A percentile compares a stretch with the other conserved stretches of the same genome.
These are phyloP conservation scores for Tribolium madens DNA, from an alignment of 1,140 invertebrate genomes.

Conservation along the genomic window DNA sequence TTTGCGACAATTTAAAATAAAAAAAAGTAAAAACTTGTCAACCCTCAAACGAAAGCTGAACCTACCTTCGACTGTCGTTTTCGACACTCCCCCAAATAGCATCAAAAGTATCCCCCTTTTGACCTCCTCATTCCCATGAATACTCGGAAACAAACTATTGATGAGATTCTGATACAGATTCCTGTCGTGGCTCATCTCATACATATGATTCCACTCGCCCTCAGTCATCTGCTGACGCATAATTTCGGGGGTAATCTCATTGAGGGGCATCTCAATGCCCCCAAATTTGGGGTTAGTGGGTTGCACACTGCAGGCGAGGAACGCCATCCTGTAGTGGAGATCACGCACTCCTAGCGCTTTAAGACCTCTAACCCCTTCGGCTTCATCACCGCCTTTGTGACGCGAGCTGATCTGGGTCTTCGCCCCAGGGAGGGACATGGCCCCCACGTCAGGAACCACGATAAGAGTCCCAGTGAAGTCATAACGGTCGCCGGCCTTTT, in stretches of 20 bases:
- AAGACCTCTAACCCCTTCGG: slow-evolving; percentile 89
- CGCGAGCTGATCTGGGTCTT: slow-evolving; percentile 84
- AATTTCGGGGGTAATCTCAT: slow-evolving; percentile 89
- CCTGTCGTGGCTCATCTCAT: slow-evolving; percentile 95
- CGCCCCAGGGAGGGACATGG: slow-evolving; percentile 87
- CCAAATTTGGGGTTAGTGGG: slow-evolving; percentile 88
- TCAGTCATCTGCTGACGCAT: slow-evolving; percentile 96
- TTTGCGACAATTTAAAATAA: too few species aligned
- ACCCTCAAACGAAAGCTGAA: too few species aligned
- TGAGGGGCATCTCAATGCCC: slow-evolving; percentile 80
- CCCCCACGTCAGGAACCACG: slow-evolving; percentile 96
- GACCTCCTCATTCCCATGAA: slow-evolving; percentile 98
- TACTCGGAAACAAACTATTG: slow-evolving; percentile 93
- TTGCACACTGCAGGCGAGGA: slow-evolving; percentile 92
- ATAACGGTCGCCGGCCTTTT: slow-evolving; percentile 80
- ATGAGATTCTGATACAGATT: slow-evolving; percentile 95
- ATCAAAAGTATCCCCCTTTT: slow-evolving; percentile 96
- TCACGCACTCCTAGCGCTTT: slow-evolving; percentile 95
- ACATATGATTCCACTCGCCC: slow-evolving; percentile 95
- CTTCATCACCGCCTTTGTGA: slow-evolving; percentile 79
- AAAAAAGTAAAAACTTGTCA: too few species aligned
- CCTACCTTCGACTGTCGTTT: slow-evolving; percentile 85
- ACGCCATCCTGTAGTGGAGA: slow-evolving; percentile 94
- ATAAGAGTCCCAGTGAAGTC: slow-evolving; percentile 98
- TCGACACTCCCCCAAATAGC: slow-evolving; percentile 97